Evolutionary conservation across 1,140 invertebrate species (phyloP).

Genomic region (Tenebrio molitor): DNA sequence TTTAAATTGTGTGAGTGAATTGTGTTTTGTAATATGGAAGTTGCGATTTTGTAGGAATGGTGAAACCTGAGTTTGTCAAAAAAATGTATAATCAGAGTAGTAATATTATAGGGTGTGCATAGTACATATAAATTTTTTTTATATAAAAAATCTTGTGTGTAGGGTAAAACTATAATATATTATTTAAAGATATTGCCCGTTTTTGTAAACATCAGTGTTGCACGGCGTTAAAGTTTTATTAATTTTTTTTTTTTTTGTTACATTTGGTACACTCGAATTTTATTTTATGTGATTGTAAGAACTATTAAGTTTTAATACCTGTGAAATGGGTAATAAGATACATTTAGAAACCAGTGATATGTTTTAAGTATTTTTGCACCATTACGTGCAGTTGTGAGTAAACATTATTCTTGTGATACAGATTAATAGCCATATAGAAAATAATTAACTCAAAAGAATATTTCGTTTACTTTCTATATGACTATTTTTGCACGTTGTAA

Average conservation of each 20-base stretch:
- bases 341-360: conserved; percentile 60
- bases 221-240: conserved; percentile 8
- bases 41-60: conserved; percentile 34
- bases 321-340: conserved; percentile 45
- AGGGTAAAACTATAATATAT: conserved; percentile 45
- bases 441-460: conserved; percentile 38
- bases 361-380: conserved; percentile 61
- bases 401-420: conserved; percentile 57
- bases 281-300: conserved; percentile 33
- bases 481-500: conserved; percentile 60
- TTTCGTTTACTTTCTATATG: conserved; percentile 56
- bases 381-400: conserved; percentile 57
- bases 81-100: conserved; percentile 44
- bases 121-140: conserved; percentile 48
- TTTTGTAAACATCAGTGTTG: conserved; percentile 38
- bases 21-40: conserved; percentile 38
- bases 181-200: conserved; percentile 43
- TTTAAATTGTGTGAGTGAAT: conserved; percentile 57
- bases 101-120: conserved; percentile 40
- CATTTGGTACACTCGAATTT: conserved; percentile 20
- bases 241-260: conserved; percentile 41
- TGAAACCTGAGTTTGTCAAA: conserved; percentile 39
- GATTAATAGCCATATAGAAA: conserved; percentile 57
- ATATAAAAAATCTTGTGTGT: conserved; percentile 46
- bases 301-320: conserved; percentile 39